Evolutionary conservation across 2,113 vertebrate species (phyloP).

Genomic region (Pandion haliaetus): DNA sequence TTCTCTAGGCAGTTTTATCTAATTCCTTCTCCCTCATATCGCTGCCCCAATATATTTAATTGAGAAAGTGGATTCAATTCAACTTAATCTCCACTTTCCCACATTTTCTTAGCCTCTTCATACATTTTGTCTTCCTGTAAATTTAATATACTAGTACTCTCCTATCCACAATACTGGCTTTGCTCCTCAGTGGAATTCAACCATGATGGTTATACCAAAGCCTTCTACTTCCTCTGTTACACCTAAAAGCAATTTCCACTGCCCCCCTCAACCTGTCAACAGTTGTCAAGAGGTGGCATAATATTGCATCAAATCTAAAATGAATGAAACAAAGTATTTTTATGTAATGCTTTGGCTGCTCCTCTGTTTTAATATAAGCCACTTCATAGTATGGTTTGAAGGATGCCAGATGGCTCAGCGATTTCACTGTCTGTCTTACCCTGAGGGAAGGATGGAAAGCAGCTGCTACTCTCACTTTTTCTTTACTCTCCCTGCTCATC

Average conservation of each 20-base stretch:
- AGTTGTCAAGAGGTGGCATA: not conserved
- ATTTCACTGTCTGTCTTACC: not conserved
- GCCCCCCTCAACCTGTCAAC: not conserved
- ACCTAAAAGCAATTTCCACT: not conserved
- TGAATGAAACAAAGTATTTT: not conserved
- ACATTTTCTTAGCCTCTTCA: not conserved
- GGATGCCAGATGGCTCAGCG: not conserved
- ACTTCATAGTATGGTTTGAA: not conserved
- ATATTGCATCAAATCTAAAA: not conserved
- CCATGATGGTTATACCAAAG: not conserved
- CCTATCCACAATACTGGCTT: not conserved
- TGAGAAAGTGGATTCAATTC: not conserved
- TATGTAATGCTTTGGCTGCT: not conserved
- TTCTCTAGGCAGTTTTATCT: not conserved
- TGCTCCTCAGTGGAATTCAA: not conserved
- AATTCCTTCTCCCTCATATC: not conserved
- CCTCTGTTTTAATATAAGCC: not conserved
- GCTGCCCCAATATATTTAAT: not conserved
- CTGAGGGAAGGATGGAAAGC: not conserved
- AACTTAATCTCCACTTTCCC: not conserved
- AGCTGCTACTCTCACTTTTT: not conserved
- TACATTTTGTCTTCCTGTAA: not conserved
- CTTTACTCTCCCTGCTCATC: not conserved
- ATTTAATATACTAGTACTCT: not conserved
- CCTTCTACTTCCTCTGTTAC: not conserved